Evolutionary conservation across 2,113 vertebrate species (phyloP), one percentile per base, ranked within the genome.

Genomic region (Bufo gargarizans): DNA sequence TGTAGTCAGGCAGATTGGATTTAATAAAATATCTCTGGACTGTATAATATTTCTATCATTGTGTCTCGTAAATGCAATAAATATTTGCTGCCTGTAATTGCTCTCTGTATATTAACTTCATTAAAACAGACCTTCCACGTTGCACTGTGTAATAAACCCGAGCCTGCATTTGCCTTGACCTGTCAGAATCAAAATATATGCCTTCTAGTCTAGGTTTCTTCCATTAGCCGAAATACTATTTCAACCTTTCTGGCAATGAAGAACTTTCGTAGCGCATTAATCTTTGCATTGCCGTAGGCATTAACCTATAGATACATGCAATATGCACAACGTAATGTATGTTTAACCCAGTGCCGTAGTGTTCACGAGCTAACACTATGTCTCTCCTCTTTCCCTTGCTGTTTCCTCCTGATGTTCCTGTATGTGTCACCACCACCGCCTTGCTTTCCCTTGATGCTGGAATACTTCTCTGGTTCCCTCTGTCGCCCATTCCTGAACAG

Each of bases 401-500:
- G 92, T 89, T 88, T 89, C 92, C 59, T 93, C 20, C 43, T 76
- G 90, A 91, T 91, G 89, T 89, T 90, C 90, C 90, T 90, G 89
- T 90, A 89, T 90, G 89, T 89, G 43, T 91, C 93, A 93, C 91
- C 93, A 82, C 90, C 20, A 89, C 33, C 90, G 90, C 86, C 91
- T 92, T 94, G 91, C 92, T 95, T 94, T 91, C 94, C 91, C 94
- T 92, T 94, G 91, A 91, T 93, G 93, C 94, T 93, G 94, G 94
- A 90, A 92, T 79, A 90, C 80, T 94, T 84, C 91, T 92, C 91
- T 92, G 94, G 93, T 91, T 91, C 90, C 91, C 87, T 87, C 91
- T n/a, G 89, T 91, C 92, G 92, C 90, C 94, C 92, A 92, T 93
- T 89, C 92, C 90, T 89, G 79, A 89, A 88, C 93, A 97, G 96